phyloP scores from a whole-genome alignment of 2,888 invertebrate genomes.

The Bugulina stolonifera region DNA sequence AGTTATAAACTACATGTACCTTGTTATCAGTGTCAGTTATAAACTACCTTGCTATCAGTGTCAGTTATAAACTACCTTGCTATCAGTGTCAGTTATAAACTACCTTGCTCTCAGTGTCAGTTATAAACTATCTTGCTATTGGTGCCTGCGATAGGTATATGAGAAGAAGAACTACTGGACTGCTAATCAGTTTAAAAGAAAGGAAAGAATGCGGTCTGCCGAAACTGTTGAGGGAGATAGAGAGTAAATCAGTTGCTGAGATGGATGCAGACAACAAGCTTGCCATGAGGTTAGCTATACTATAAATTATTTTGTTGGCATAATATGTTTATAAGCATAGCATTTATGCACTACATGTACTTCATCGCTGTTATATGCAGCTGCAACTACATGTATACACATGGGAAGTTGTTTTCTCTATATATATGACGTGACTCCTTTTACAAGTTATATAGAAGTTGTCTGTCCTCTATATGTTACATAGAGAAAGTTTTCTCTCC shows the following conservation, averaged over 20 bases:
- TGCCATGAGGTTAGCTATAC: not conserved
- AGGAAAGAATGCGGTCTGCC: not conserved
- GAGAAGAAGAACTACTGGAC: not conserved
- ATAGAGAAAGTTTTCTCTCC: not conserved
- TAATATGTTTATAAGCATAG: not conserved
- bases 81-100: no score
- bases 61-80: no score
- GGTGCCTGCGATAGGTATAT: not conserved
- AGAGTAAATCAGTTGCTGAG: not conserved
- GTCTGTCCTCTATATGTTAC: not conserved
- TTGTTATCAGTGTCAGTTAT: no score
- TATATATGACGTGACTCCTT: not conserved
- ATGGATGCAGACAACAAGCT: constrained; percentile 4
- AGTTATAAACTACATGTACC: no score
- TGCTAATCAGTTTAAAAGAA: not conserved
- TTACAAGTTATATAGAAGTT: not conserved
- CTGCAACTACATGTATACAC: not conserved
- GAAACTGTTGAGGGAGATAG: constrained; percentile 3
- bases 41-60: no score
- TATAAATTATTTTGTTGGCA: not conserved
- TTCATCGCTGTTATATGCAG: not conserved
- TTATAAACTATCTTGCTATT: not conserved
- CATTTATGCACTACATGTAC: not conserved
- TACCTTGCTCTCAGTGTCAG: no score
- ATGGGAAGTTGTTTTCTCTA: not conserved